Evolutionary conservation across 2,888 invertebrate genomes (phyloP).

Genomic region (Camptogramma bilineatum): DNA sequence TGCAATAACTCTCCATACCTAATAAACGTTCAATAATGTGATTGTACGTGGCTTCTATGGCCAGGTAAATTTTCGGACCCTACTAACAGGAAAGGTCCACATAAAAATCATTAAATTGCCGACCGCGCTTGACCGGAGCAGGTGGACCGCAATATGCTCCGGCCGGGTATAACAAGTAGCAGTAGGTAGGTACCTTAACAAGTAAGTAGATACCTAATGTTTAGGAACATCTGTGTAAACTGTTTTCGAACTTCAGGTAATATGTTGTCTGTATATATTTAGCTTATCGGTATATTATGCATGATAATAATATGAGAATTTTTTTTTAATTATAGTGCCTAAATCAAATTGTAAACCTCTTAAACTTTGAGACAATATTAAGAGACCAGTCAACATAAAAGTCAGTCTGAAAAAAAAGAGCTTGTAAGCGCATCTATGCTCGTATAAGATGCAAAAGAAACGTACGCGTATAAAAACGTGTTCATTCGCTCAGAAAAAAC

Average conservation of each 20-base stretch:
- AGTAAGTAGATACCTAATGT: not conserved
- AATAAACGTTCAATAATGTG: conserved; percentile 74
- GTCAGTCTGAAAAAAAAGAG: too few relatives aligned
- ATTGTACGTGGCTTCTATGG: conserved; percentile 63
- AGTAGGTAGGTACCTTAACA: not conserved
- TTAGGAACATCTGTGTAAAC: conserved; percentile 6
- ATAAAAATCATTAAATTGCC: conserved; percentile 79
- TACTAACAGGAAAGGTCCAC: conserved; percentile 61
- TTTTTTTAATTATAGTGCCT: too few relatives aligned
- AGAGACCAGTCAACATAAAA: too few relatives aligned
- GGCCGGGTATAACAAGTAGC: conserved; percentile 11
- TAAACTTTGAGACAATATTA: too few relatives aligned
- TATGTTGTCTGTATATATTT: too few relatives aligned
- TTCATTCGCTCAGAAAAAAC: too few relatives aligned
- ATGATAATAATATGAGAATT: too few relatives aligned
- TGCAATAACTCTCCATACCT: conserved; percentile 65
- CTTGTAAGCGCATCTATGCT: too few relatives aligned
- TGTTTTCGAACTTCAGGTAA: not conserved
- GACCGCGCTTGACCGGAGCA: conserved; percentile 57
- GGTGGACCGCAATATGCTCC: conserved; percentile 64
- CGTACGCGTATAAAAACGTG: too few relatives aligned
- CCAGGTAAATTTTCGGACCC: conserved; percentile 72
- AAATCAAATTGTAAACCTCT: too few relatives aligned
- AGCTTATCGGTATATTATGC: too few relatives aligned
- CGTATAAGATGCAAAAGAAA: too few relatives aligned